Conservation (phyloP, 2,113 vertebrate species). For the Salvator merianae region DNA sequence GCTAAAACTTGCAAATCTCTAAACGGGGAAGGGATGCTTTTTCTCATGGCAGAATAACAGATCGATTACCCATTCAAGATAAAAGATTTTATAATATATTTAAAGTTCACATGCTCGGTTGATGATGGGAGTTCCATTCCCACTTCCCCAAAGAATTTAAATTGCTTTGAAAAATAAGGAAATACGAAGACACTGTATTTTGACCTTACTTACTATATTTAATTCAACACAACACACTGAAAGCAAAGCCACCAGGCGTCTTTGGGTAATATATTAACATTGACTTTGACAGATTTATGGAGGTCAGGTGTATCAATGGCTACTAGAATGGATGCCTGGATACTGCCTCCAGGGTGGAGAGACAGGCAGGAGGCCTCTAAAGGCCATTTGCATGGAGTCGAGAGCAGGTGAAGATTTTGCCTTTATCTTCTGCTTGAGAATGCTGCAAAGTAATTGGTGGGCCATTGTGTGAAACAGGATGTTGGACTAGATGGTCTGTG, state of each 20-base stretch:
- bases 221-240: neutral
- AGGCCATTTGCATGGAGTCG: too few relatives aligned
- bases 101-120: neutral
- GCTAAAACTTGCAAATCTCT: conserved; percentile 62
- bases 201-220: neutral
- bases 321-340: too few relatives aligned
- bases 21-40: conserved; percentile 4
- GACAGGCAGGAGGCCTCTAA: too few relatives aligned
- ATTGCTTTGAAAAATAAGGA: neutral
- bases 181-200: neutral
- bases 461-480: too few relatives aligned
- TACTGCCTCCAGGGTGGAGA: too few relatives aligned
- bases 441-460: too few relatives aligned
- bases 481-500: too few relatives aligned
- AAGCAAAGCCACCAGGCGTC: neutral
- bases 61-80: conserved; percentile 5
- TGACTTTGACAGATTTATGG: neutral
- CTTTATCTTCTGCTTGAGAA: too few relatives aligned
- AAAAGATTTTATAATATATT: neutral
- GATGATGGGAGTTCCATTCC: neutral
- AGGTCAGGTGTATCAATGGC: too few relatives aligned
- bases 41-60: conserved; percentile 16
- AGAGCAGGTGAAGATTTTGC: too few relatives aligned
- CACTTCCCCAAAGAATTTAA: neutral
- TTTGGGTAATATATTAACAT: neutral